Evolutionary conservation across 53 echinoderm and acorn worm genomes (phyloP).

Genomic region (Crossaster papposus): DNA sequence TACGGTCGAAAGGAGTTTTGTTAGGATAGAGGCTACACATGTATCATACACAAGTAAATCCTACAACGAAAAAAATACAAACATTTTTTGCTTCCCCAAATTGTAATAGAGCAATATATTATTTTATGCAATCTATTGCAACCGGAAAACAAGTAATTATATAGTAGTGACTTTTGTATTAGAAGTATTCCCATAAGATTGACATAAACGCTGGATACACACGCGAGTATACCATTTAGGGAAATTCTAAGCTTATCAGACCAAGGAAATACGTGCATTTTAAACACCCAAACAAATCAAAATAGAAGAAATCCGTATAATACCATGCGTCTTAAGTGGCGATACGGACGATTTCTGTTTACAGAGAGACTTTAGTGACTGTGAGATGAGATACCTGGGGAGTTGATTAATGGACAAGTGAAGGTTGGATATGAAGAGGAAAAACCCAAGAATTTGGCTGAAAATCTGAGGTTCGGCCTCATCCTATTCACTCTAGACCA

Average conservation of each 20-base stretch:
- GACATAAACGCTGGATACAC: not conserved
- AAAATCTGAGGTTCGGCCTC: slow-evolving; percentile 37
- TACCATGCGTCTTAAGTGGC: not conserved
- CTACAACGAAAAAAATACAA: not conserved
- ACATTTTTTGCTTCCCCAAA: no score
- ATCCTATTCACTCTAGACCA: slow-evolving; percentile 36
- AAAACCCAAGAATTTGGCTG: not conserved
- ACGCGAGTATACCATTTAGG: not conserved
- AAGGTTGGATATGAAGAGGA: not conserved
- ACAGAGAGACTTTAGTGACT: slow-evolving; percentile 16
- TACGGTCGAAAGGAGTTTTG: no score
- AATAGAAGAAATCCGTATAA: slow-evolving; percentile 2
- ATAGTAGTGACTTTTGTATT: no score
- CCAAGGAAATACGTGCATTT: slow-evolving; percentile 1
- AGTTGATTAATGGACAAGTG: slow-evolving; percentile 24
- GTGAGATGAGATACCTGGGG: not conserved
- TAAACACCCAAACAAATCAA: slow-evolving; percentile 43
- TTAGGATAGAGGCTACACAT: no score
- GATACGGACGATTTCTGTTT: slow-evolving; percentile 6
- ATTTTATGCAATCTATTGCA: no score
- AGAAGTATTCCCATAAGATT: not conserved
- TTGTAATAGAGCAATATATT: no score
- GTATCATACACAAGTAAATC: not conserved
- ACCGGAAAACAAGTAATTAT: no score
- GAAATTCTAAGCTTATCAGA: not conserved